These are phyloP conservation scores for Capromys pilorides DNA, from an alignment of 2,797 vertebrate genomes.

Conservation along the genomic window DNA sequence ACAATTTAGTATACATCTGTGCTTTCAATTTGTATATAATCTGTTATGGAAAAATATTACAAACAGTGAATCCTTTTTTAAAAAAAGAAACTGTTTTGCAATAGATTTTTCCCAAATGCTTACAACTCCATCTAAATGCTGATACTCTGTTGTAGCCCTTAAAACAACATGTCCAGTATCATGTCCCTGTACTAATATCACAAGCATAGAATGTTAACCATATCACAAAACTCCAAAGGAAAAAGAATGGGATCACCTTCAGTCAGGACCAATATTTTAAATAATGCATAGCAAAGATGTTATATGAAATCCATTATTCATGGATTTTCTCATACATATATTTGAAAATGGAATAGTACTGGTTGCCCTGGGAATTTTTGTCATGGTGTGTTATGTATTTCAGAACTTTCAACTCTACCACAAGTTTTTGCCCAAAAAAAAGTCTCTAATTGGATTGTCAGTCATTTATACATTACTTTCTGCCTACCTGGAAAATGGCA, in stretches of 20 bases:
- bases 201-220: constrained; percentile 70
- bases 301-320: constrained; percentile 82
- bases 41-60: background rate
- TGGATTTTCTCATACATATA: constrained; percentile 70
- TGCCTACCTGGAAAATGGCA: constrained; percentile 13
- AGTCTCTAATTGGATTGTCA: constrained; percentile 69
- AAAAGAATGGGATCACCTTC: constrained; percentile 77
- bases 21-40: constrained; percentile 65
- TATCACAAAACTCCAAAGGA: constrained; percentile 69
- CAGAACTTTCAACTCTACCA: constrained; percentile 68
- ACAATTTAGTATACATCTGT: constrained; percentile 40
- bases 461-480: constrained; percentile 44
- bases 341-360: constrained; percentile 76
- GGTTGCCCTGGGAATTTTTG: constrained; percentile 73
- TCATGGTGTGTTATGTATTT: constrained; percentile 56
- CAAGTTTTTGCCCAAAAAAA: constrained; percentile 61
- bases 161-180: constrained; percentile 52
- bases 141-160: constrained; percentile 41
- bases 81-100: constrained; percentile 45
- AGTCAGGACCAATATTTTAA: constrained; percentile 80
- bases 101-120: constrained; percentile 67
- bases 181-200: constrained; percentile 50
- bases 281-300: constrained; percentile 80
- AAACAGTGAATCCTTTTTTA: background rate
- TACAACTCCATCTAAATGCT: constrained; percentile 55